A percentile compares a stretch with the other conserved stretches of the same genome.
Conservation (phyloP, 1,140 invertebrate species). For the Phortica variegata region DNA sequence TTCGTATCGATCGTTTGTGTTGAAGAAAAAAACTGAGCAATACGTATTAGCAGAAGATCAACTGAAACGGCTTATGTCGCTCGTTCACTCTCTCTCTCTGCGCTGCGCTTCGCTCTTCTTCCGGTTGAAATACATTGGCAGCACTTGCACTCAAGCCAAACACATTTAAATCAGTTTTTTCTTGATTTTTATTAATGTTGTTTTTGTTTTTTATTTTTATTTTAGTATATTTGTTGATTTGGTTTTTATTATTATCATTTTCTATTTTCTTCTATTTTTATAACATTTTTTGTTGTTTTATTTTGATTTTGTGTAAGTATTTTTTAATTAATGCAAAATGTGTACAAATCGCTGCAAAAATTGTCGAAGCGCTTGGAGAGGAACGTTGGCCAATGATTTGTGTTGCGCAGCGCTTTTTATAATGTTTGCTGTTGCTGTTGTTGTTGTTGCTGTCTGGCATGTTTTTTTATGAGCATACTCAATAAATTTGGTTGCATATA, state of each 20-base stretch:
- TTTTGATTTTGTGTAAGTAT: too few relatives aligned
- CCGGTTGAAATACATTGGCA: too few relatives aligned
- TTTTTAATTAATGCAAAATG: conserved; percentile 55
- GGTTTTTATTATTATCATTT: conserved; percentile 1
- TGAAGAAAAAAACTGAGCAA: conserved; percentile 12
- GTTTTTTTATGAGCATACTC: conserved; percentile 13
- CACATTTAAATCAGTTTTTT: conserved; percentile 50
- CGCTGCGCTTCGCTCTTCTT: too few relatives aligned
- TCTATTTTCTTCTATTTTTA: conserved; percentile 7
- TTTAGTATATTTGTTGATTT: conserved; percentile 6
- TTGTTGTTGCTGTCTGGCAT: conserved; percentile 15
- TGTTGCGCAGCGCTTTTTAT: conserved; percentile 5
- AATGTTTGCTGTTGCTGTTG: conserved; percentile 13
- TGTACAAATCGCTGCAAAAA: conserved; percentile 38
- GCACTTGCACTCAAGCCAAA: conserved; percentile 40
- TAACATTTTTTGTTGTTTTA: conserved; percentile 42
- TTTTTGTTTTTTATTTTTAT: conserved; percentile 6
- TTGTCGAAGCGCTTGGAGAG: not conserved
- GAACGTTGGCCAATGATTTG: not conserved
- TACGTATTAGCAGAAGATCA: not conserved
- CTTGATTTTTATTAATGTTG: conserved; percentile 32
- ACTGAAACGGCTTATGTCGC: too few relatives aligned
- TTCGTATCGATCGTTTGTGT: too few relatives aligned
- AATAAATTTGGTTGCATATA: conserved; percentile 13
- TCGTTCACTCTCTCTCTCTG: too few relatives aligned